Percentiles rank a stretch among this genome's conserved stretches.
These are phyloP conservation scores for Perca flavescens DNA, from an alignment of 2,113 vertebrate genomes.

Conservation along the genomic window DNA sequence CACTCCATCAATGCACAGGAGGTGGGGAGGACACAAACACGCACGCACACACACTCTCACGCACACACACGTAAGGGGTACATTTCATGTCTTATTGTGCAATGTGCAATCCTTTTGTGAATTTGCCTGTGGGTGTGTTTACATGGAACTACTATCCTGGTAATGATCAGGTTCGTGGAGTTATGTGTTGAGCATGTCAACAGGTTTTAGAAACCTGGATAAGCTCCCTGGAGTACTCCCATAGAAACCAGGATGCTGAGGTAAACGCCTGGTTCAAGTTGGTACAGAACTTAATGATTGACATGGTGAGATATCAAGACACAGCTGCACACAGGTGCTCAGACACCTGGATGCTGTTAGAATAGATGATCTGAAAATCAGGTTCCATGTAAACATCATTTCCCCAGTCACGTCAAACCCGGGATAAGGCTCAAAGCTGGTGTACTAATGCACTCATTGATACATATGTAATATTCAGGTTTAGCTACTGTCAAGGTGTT, in stretches of 20 bases:
- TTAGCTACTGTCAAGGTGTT: too few species aligned
- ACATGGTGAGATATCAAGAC: neutral
- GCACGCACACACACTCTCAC: constrained; percentile 23
- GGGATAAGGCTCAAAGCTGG: too few species aligned
- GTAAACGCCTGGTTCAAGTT: neutral
- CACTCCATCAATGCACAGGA: constrained; percentile 91
- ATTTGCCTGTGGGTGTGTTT: too few species aligned
- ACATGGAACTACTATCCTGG: too few species aligned
- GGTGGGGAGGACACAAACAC: constrained; percentile 73
- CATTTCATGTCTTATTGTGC: too few species aligned
- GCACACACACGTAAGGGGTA: neutral
- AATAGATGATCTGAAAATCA: too few species aligned
- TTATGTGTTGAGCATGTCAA: neutral
- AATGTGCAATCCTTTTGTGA: too few species aligned
- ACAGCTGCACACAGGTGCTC: neutral
- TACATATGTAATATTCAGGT: too few species aligned
- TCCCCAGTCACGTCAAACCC: too few species aligned
- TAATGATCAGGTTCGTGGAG: neutral
- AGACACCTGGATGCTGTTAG: too few species aligned
- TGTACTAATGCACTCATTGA: too few species aligned
- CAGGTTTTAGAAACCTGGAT: neutral
- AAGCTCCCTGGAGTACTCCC: neutral
- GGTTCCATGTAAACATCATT: too few species aligned
- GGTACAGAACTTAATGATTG: neutral
- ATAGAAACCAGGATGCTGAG: neutral